Base-by-base conservation (phyloP, 2,113 vertebrate species). In the Scartelaos histophorus region DNA sequence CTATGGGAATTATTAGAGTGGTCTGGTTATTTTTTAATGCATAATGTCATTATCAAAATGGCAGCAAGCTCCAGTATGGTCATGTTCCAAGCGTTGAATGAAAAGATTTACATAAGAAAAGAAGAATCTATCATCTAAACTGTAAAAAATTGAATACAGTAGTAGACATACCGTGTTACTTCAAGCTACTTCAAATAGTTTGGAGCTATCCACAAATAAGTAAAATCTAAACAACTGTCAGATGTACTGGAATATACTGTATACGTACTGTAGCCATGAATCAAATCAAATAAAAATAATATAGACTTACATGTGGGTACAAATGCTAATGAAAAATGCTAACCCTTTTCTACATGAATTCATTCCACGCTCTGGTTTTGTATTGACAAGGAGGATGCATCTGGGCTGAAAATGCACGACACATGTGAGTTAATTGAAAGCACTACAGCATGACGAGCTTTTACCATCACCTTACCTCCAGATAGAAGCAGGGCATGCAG, bases 401-500 rank as follows among this genome's bases (percentile, higher is more conserved):
- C 49, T n/a, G 3, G 65, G 61, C 53, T 73, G 34, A 47, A 29
- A 49, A 66, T 13, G 13, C 13, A 25, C 61, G 66, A 67, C 69
- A 24, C 49, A 5, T 54, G 70, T 45, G 61, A 69, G 73, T 62
- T 87, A 72, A 85, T 45, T 73, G 65, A 78, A 79, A 43, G 53
- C 73, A 69, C 64, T 67, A 71, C 69, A 79, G 74, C 73, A 67
- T 35, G 56, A 62, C 61, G 2, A 56, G 65, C 69, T 76, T 69
- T 76, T 58, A 72, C 66, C 75, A 67, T 73, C 79, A 69, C 77
- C 71, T 64, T 66, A 10, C 67, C 58, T 60, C 54, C 45, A 51
- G 74, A 79, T 76, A 73, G 76, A 51, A 83, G 58, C 67, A 67
- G 67, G 47, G 21, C 73, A 34, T 34, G 58, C 58, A 66, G 84